Evolutionary conservation across 2,797 vertebrate species (phyloP).

Genomic region (Eutrigla gurnardus): DNA sequence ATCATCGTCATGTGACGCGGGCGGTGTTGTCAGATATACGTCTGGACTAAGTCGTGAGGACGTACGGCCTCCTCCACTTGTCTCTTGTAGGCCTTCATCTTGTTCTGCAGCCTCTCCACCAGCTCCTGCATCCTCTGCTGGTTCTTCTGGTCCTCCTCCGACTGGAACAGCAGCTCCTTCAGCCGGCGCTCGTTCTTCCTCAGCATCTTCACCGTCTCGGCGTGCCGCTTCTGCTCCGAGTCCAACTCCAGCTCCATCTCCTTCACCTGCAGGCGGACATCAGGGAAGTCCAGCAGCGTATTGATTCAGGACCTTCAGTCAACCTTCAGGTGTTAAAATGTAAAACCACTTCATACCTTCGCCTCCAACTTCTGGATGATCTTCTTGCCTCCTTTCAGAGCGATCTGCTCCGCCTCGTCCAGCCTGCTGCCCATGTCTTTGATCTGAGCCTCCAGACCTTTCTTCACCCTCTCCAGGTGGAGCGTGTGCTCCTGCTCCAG

Average conservation of each 20-base stretch:
- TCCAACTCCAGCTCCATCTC: conserved; percentile 87
- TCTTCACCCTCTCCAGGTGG: conserved; percentile 86
- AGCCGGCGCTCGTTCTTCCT: conserved; percentile 88
- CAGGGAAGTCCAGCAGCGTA: too few species aligned
- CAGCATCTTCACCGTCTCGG: conserved; percentile 85
- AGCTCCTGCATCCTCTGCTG: conserved; percentile 88
- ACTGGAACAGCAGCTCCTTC: conserved; percentile 89
- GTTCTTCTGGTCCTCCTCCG: conserved; percentile 89
- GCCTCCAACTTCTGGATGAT: conserved; percentile 88
- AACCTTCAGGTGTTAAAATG: too few species aligned
- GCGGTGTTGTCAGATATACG: too few species aligned
- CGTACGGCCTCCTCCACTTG: conserved; percentile 88
- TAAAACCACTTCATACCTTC: conserved; percentile 72
- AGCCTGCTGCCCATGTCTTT: conserved; percentile 83
- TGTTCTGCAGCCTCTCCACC: conserved; percentile 88
- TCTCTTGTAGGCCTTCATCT: conserved; percentile 90
- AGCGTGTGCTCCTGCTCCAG: conserved; percentile 87
- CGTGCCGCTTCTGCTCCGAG: conserved; percentile 85
- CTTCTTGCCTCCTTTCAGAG: conserved; percentile 88
- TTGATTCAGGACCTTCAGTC: too few species aligned
- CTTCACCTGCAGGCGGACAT: conserved; percentile 78
- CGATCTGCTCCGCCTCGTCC: conserved; percentile 87
- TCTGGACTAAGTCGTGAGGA: neutral
- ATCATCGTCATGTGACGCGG: neutral
- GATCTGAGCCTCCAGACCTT: conserved; percentile 85